Conservation (phyloP, 2,113 vertebrate genomes). For the Phocoena sinus region DNA sequence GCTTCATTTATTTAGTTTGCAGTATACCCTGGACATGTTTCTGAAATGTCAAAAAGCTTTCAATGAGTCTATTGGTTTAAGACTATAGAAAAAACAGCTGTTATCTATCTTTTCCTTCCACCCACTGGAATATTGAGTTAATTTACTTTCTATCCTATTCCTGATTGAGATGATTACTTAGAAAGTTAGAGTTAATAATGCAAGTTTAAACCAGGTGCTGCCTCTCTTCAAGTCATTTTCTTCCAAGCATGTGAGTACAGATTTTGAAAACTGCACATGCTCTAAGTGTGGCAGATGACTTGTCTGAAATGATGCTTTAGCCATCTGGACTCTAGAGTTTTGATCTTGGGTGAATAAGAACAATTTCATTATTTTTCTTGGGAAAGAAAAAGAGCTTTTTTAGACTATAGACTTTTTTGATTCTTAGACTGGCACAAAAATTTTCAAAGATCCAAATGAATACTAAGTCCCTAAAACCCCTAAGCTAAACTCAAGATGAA, state of each 20-base stretch:
- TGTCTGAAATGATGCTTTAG: not conserved
- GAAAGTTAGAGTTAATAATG: slow-evolving; percentile 62
- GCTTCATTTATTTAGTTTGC: not conserved
- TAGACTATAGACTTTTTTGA: not conserved
- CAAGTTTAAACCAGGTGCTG: slow-evolving; percentile 53
- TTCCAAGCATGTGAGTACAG: not conserved
- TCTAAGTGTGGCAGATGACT: not conserved
- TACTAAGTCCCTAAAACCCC: not conserved
- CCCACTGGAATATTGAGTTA: slow-evolving; percentile 25
- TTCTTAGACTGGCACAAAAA: not conserved
- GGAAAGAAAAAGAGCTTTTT: not conserved
- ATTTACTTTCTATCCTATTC: not conserved
- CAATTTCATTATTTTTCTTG: not conserved
- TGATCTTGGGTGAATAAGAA: not conserved
- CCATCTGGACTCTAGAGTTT: not conserved
- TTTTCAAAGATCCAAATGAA: not conserved
- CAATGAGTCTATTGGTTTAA: not conserved
- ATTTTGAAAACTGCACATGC: not conserved
- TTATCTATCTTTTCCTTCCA: slow-evolving; percentile 11
- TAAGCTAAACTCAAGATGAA: not conserved
- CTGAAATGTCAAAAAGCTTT: not conserved
- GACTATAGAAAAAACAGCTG: slow-evolving; percentile 20
- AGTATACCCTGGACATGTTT: not conserved
- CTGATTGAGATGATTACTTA: slow-evolving; percentile 40
- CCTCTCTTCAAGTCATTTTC: not conserved